Evolutionary conservation across 2,888 invertebrate species (phyloP).

Genomic region (Euzophera pinguis): DNA sequence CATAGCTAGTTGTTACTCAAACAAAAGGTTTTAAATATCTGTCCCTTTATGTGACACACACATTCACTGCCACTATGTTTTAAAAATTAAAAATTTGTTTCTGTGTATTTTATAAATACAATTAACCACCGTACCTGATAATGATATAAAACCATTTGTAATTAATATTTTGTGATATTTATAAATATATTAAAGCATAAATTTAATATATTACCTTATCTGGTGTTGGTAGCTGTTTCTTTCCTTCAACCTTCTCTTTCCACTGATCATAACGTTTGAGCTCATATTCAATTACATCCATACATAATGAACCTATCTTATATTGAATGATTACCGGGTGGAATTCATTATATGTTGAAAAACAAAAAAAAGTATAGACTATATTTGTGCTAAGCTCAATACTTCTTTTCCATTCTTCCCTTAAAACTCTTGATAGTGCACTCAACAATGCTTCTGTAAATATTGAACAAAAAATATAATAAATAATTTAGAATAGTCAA

Average conservation of each 20-base stretch:
- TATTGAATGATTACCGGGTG: constrained; percentile 97
- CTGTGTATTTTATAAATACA: no score
- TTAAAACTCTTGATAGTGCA: constrained; percentile 95
- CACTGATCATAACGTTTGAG: constrained; percentile 95
- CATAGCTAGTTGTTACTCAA: no score
- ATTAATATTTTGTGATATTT: no score
- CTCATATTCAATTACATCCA: constrained; percentile 98
- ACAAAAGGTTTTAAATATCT: no score
- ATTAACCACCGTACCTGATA: no score
- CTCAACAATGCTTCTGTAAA: constrained; percentile 93
- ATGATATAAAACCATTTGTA: no score
- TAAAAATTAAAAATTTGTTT: no score
- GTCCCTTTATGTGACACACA: no score
- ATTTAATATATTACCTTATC: no score
- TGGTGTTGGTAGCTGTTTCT: constrained; percentile 63
- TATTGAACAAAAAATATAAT: constrained; percentile 16
- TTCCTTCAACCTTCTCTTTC: constrained; percentile 83
- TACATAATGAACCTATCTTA: constrained; percentile 97
- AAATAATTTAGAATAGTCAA: background rate
- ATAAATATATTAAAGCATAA: no score
- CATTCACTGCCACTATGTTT: no score
- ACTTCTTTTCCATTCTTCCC: constrained; percentile 98
- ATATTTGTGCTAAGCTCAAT: constrained; percentile 98
- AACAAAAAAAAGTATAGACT: constrained; percentile 97
- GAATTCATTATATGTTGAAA: constrained; percentile 97